Conservation (phyloP, 1,140 invertebrate species). For the Drosophila azteca region DNA sequence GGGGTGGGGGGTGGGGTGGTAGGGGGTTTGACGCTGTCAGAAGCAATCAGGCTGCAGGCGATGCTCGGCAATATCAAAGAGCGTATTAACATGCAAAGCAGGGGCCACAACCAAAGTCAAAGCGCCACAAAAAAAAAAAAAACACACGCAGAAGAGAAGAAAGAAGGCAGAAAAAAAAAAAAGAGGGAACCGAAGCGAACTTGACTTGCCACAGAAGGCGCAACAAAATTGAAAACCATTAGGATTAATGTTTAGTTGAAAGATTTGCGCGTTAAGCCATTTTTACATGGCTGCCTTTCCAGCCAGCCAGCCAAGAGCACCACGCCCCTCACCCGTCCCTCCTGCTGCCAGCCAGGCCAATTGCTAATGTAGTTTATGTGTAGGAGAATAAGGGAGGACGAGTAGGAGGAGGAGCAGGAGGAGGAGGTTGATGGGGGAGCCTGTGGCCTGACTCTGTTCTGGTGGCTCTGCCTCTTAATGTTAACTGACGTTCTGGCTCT, state of each 20-base stretch:
- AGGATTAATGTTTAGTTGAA: slow-evolving; percentile 82
- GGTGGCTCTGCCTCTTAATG: slow-evolving; percentile 52
- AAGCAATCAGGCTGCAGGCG: slow-evolving; percentile 79
- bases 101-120: slow-evolving; percentile 45
- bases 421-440: not conserved
- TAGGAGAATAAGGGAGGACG: slow-evolving; percentile 27
- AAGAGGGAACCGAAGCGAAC: slow-evolving; percentile 33
- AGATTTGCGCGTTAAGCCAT: slow-evolving; percentile 81
- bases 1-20: not conserved
- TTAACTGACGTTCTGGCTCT: slow-evolving; percentile 62
- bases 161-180: slow-evolving; percentile 2
- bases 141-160: slow-evolving; percentile 7
- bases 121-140: slow-evolving; percentile 13
- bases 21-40: slow-evolving; percentile 53
- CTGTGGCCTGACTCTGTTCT: not conserved
- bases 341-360: slow-evolving; percentile 39
- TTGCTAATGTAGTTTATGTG: slow-evolving; percentile 82
- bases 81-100: slow-evolving; percentile 81
- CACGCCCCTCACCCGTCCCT: no score
- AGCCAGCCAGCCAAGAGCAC: not conserved
- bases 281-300: slow-evolving; percentile 73
- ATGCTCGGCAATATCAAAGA: slow-evolving; percentile 76
- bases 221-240: slow-evolving; percentile 79
- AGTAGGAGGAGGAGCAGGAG: not conserved
- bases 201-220: slow-evolving; percentile 74